Conservation (phyloP, 2,113 vertebrate species). For the Ancistrus triradiatus region DNA sequence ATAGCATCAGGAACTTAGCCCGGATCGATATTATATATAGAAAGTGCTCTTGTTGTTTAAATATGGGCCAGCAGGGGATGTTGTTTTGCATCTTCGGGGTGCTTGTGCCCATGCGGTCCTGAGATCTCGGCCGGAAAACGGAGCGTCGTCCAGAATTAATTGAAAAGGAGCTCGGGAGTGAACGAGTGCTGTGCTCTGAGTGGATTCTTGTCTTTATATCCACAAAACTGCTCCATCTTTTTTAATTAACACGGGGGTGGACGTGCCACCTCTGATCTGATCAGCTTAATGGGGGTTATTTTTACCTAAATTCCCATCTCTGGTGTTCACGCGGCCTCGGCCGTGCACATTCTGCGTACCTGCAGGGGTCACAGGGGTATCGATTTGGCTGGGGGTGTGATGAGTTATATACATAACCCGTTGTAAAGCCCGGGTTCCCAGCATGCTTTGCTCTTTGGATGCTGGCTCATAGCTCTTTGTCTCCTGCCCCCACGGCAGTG, state of each 20-base stretch:
- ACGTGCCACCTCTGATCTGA: neutral
- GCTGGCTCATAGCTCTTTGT: constrained; percentile 20
- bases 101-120: neutral
- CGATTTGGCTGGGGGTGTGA: neutral
- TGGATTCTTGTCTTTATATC: neutral
- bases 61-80: constrained; percentile 11
- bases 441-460: constrained; percentile 16
- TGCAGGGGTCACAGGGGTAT: neutral
- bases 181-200: no score
- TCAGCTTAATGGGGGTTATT: neutral
- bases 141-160: neutral
- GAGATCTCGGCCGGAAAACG: constrained; percentile 3
- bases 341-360: no score
- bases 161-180: neutral
- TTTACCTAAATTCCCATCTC: no score
- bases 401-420: constrained; percentile 2
- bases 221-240: neutral
- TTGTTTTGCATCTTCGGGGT: constrained; percentile 5
- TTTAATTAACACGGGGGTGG: neutral
- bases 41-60: neutral
- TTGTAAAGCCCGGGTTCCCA: constrained; percentile 25
- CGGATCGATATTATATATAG: neutral
- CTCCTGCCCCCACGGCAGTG: constrained; percentile 20
- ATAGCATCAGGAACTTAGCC: neutral
- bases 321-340: no score